Evolutionary conservation across 2,888 invertebrate genomes (phyloP).

Genomic region (Oscheius sp.): DNA sequence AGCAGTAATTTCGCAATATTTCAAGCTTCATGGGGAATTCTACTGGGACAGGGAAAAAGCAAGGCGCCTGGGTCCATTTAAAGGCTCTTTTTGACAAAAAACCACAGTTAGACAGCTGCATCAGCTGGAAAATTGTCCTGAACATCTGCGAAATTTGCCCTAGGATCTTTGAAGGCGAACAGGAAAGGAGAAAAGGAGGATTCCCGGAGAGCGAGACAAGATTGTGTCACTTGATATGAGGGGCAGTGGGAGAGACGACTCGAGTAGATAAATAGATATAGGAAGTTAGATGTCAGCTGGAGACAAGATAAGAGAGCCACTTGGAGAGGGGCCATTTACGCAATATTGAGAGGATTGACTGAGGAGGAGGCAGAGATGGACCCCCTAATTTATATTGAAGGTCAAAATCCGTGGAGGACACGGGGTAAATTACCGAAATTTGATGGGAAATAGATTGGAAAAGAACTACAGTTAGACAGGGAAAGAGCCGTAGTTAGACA

Average conservation of each 20-base stretch:
- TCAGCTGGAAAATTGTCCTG: neutral
- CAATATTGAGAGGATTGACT: neutral
- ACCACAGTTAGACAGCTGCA: too few relatives aligned
- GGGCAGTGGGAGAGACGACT: neutral
- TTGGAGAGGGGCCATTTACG: neutral
- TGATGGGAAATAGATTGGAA: too few relatives aligned
- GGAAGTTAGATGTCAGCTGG: conserved; percentile 1
- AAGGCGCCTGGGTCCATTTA: neutral
- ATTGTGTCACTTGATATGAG: neutral
- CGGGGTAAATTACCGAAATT: too few relatives aligned
- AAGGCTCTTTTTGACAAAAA: neutral
- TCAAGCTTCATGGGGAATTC: too few relatives aligned
- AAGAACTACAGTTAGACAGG: too few relatives aligned
- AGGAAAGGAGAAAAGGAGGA: neutral
- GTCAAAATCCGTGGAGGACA: too few relatives aligned
- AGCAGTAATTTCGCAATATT: too few relatives aligned
- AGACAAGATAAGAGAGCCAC: neutral
- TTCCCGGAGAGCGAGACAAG: neutral
- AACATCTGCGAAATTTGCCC: neutral
- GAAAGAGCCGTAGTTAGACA: too few relatives aligned
- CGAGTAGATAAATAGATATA: conserved; percentile 1
- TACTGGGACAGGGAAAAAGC: neutral
- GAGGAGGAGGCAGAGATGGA: neutral
- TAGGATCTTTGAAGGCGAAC: neutral
- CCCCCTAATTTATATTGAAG: too few relatives aligned